Base-by-base conservation (phyloP, 2,888 invertebrate genomes). In the Eilema caniola region DNA sequence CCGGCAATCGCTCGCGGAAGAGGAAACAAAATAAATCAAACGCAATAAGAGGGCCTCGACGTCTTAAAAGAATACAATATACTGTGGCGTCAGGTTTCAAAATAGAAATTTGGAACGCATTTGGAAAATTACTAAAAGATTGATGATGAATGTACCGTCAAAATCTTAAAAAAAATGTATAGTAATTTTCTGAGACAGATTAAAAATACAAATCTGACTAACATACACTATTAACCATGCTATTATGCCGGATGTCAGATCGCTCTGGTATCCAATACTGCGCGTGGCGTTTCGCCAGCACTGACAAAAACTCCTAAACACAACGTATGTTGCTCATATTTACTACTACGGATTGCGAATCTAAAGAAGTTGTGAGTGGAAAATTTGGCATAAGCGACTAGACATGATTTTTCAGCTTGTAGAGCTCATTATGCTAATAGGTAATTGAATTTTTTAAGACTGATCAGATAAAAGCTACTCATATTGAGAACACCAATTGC, bases 241-340 rank as follows among this genome's bases (percentile, higher is more conserved):
- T 75, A 72, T 71, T 62, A 74, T 72, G 72, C 76, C 82, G 80
- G 80, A 82, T 80, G 80, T 77, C 80, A 61, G 41, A 0, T 59
- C 41, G 62, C 31, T 28, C 65, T 72, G 80, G 78, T 71, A 77
- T 82, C 75, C 74, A 77, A 66, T 41, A 25, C 60, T 59, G 63
- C 56, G 33, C 37, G 33, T 80, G 80, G 80, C 82, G 69, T 28
- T 20, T 53, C 24, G 80, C 80, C 80, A 80, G 78, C 61, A 68
- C 28, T 62, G 33, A 57, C 66, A 67, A 68, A 70, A 67, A 53
- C 8, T 53, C 0, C 53, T 68, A 66, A 71, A 69, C 71, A 63
- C 70, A 77, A 41, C 37, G 8, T 60, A 41, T 37, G 57, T 57
- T 57, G 14, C 57, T 33, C 56, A 20, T 57, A 24, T 66, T 66